phyloP scores from a whole-genome alignment of 1,140 invertebrate species.

The Mamestra configurata region DNA sequence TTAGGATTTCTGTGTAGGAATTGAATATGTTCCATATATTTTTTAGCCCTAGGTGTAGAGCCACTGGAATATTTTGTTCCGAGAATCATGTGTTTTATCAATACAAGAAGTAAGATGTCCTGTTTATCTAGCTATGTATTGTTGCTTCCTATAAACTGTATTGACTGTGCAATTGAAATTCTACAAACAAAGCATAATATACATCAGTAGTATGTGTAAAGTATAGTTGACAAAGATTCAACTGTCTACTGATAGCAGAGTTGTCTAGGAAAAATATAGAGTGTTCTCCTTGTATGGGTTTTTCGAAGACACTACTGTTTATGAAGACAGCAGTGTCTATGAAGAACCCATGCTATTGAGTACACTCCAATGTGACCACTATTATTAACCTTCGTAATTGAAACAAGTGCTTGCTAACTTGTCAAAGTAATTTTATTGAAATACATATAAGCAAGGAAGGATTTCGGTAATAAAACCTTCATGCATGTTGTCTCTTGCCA shows the following conservation, averaged over 20 bases:
- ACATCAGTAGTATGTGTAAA: background rate
- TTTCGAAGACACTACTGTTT: background rate
- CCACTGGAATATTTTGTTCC: background rate
- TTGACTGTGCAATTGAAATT: background rate
- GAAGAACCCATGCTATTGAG: no score
- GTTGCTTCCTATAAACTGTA: background rate
- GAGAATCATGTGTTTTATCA: conserved; percentile 17
- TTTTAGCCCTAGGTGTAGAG: background rate
- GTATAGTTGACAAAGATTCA: background rate
- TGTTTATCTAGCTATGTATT: background rate
- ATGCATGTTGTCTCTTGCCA: no score
- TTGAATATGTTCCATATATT: no score
- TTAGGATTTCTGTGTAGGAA: background rate
- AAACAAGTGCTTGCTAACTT: no score
- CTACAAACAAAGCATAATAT: background rate
- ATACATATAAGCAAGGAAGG: no score
- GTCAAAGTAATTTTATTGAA: no score
- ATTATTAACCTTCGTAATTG: no score
- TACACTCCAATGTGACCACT: no score
- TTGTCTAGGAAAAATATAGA: background rate
- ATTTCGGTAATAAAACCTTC: no score
- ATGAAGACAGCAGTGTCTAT: no score
- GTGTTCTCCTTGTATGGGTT: no score
- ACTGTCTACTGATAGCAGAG: background rate
- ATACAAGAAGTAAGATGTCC: background rate